phyloP scores from a whole-genome alignment of 2,113 vertebrate genomes.

The Brachyhypopomus gauderio region DNA sequence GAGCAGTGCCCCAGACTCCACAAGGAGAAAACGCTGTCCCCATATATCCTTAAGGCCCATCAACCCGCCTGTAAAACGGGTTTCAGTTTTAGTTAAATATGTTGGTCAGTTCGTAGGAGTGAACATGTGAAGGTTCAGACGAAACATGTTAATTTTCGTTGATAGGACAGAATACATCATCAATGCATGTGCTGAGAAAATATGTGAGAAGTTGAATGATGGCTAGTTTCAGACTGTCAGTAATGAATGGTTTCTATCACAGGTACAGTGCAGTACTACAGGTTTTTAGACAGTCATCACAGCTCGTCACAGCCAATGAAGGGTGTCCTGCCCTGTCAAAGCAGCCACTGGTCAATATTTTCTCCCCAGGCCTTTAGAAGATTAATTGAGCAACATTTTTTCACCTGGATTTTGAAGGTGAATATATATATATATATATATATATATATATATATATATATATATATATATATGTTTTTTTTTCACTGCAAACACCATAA shows the following conservation, averaged over 20 bases:
- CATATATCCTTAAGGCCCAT: conserved; percentile 37
- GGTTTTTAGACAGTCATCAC: background rate
- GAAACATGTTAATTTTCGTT: background rate
- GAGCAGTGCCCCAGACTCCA: conserved; percentile 55
- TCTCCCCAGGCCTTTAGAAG: background rate
- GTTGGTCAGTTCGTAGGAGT: background rate
- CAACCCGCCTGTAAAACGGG: conserved; percentile 26
- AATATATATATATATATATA: too few species aligned
- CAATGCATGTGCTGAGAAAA: too few species aligned
- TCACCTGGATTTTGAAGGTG: conserved; percentile 51
- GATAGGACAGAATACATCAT: too few species aligned
- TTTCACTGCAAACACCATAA: too few species aligned
- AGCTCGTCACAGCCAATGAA: background rate
- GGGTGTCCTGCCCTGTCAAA: conserved; percentile 8
- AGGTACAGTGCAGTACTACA: background rate
- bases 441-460: too few species aligned
- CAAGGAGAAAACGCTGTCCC: conserved; percentile 53
- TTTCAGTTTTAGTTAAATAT: conserved; percentile 43
- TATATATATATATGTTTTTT: too few species aligned
- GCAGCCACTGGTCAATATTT: conserved; percentile 23
- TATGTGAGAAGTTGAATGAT: too few species aligned
- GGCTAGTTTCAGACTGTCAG: background rate
- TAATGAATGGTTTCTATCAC: background rate
- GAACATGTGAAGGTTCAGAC: too few species aligned
- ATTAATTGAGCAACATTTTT: conserved; percentile 22